phyloP scores from a whole-genome alignment of 1,140 invertebrate species.

The Brachionus rotundiformis region DNA sequence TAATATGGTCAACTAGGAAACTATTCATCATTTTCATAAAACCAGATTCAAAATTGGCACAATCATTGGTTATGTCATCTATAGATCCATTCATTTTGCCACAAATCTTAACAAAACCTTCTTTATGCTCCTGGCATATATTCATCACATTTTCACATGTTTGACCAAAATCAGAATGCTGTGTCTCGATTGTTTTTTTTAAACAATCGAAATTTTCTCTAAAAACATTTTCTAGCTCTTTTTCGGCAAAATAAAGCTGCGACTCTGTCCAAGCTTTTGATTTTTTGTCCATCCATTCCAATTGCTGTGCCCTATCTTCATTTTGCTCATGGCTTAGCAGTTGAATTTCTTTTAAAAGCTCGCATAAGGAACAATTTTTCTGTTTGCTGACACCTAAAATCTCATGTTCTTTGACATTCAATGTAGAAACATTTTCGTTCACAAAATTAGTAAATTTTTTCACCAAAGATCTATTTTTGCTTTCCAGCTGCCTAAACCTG shows the following conservation, averaged over 20 bases:
- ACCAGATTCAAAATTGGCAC: not conserved
- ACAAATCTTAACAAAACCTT: not conserved
- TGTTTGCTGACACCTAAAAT: not conserved
- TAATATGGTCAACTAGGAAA: not conserved
- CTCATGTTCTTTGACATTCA: constrained; percentile 7
- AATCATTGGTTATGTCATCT: not conserved
- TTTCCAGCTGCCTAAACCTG: not conserved
- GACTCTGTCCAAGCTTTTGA: not conserved
- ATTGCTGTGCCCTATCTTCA: not conserved
- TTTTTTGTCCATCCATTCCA: not conserved
- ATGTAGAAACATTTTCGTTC: not conserved
- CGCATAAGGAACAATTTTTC: not conserved
- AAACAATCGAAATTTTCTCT: not conserved
- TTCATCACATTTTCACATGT: not conserved
- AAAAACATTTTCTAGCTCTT: constrained; percentile 4
- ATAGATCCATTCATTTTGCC: not conserved
- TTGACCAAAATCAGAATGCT: not conserved
- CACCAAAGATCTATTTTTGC: not conserved
- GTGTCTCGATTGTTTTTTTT: not conserved
- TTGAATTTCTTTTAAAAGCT: not conserved
- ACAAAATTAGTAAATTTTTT: not conserved
- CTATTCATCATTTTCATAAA: not conserved
- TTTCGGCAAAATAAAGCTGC: not conserved
- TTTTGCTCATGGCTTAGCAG: not conserved
- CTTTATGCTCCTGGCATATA: constrained; percentile 1